Percentiles rank a stretch among this genome's conserved stretches.
Evolutionary conservation across 1,140 invertebrate genomes (phyloP).

Genomic region (Batillaria attramentaria): DNA sequence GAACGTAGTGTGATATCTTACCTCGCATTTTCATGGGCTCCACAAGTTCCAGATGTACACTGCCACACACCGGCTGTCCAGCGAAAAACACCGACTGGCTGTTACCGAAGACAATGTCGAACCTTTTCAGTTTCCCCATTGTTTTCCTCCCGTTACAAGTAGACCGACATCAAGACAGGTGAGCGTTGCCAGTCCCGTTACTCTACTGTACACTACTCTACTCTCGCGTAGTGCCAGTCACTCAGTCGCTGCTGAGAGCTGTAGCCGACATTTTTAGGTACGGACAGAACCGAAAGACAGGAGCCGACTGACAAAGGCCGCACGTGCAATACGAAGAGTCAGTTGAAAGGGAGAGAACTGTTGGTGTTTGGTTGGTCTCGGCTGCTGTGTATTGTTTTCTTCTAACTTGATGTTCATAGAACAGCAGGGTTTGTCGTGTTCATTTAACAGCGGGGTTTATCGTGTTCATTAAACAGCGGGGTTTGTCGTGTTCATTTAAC

Average conservation of each 20-base stretch:
- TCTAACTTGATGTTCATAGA: no score
- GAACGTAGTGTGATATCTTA: slow-evolving; percentile 25
- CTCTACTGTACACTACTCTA: no score
- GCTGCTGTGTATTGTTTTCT: no score
- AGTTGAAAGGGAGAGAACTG: slow-evolving; percentile 3
- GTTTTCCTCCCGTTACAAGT: no score
- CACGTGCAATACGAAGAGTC: background rate
- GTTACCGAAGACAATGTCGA: slow-evolving; percentile 32
- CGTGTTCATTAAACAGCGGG: no score
- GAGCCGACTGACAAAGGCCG: background rate
- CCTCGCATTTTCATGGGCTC: slow-evolving; percentile 44
- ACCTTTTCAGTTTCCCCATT: slow-evolving; percentile 37
- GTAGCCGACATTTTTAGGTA: slow-evolving; percentile 4
- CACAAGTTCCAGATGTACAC: slow-evolving; percentile 25
- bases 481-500: no score
- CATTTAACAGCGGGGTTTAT: no score
- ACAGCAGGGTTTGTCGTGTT: no score
- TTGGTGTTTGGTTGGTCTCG: background rate
- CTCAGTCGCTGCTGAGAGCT: background rate
- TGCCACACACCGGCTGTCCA: slow-evolving; percentile 32
- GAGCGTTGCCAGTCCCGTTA: no score
- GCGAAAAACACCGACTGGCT: slow-evolving; percentile 30
- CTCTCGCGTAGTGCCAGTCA: background rate
- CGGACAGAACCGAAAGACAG: background rate
- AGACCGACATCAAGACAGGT: no score